A percentile compares a stretch with the other conserved stretches of the same genome.
These are phyloP conservation scores for Chloroceryle amazona DNA, from an alignment of 2,797 vertebrate genomes.

Conservation along the genomic window DNA sequence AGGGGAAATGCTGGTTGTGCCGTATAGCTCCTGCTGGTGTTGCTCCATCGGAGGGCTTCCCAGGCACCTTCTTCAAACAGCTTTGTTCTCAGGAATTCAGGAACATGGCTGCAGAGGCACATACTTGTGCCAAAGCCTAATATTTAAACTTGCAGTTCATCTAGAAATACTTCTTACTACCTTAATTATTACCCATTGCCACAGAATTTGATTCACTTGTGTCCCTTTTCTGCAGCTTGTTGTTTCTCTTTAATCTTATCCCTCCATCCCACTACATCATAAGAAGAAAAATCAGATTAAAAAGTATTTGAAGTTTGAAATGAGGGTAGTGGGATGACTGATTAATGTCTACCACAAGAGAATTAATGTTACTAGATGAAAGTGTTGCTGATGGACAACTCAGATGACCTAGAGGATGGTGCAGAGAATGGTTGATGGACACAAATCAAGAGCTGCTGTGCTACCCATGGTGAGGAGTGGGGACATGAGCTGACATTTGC, in stretches of 20 bases:
- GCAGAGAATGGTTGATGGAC: background rate
- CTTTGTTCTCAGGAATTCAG: background rate
- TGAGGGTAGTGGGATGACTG: background rate
- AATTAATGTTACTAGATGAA: background rate
- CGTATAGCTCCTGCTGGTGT: fast-evolving
- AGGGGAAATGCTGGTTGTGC: background rate
- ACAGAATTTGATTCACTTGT: background rate
- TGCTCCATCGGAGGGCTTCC: background rate
- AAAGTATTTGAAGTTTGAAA: background rate
- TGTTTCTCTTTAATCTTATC: background rate
- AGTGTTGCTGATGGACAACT: background rate
- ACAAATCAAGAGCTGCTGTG: background rate
- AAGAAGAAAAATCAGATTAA: background rate
- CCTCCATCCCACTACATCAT: background rate
- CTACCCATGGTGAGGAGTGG: background rate
- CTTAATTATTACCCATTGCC: background rate
- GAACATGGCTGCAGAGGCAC: background rate
- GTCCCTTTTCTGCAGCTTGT: background rate
- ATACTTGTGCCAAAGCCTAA: background rate
- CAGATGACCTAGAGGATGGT: background rate
- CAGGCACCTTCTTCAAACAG: background rate
- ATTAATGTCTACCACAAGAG: background rate
- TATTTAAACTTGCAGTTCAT: background rate
- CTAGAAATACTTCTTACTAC: background rate
- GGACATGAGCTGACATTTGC: background rate